Evolutionary conservation across 1,140 invertebrate species (phyloP).

Genomic region (Achatina immaculata): DNA sequence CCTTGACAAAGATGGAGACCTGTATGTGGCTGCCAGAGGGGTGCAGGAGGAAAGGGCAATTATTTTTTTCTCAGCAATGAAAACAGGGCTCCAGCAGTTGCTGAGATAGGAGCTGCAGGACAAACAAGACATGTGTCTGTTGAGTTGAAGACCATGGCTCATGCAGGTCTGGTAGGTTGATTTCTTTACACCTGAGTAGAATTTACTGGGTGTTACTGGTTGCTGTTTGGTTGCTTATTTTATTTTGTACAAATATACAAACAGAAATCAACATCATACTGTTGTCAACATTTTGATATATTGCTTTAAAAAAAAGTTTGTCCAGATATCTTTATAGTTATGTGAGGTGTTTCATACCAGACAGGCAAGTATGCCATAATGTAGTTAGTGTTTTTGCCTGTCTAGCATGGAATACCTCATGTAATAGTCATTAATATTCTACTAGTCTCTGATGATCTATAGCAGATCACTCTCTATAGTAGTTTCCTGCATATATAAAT

Average conservation of each 20-base stretch:
- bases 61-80: constrained; percentile 87
- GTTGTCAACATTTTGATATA: not conserved
- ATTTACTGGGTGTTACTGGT: not conserved
- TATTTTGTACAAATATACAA: not conserved
- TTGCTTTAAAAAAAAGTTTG: not conserved
- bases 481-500: too few species aligned
- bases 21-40: constrained; percentile 96
- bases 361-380: too few species aligned
- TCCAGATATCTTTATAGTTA: too few species aligned
- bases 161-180: constrained; percentile 88
- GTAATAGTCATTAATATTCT: too few species aligned
- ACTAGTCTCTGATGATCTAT: too few species aligned
- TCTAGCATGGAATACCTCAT: too few species aligned
- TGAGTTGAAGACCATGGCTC: constrained; percentile 93
- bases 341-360: too few species aligned
- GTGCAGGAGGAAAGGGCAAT: constrained; percentile 95
- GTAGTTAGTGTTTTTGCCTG: too few species aligned
- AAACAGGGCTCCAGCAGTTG: constrained; percentile 85
- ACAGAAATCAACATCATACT: not conserved
- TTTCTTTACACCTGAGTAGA: not conserved
- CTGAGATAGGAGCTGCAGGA: constrained; percentile 89
- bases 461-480: too few species aligned
- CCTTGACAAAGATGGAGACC: constrained; percentile 78
- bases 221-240: not conserved
- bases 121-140: constrained; percentile 78